phyloP scores from a whole-genome alignment of 2,888 invertebrate species.

The Oxycera nigricornis region DNA sequence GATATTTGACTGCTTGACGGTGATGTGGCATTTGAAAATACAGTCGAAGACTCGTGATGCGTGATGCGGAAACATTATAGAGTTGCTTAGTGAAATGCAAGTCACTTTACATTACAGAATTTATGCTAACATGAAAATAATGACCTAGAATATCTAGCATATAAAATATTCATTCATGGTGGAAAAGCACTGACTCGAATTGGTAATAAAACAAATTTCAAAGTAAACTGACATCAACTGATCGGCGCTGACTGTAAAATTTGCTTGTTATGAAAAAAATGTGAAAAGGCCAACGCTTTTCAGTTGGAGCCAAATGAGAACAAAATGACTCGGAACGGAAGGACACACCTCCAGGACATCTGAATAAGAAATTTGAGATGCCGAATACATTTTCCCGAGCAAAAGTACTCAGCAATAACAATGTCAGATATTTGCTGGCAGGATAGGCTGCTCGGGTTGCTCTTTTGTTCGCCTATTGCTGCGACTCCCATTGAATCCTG shows the following conservation, averaged over 20 bases:
- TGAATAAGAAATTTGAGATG: constrained; percentile 40
- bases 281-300: constrained; percentile 36
- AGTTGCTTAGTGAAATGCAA: too few species aligned
- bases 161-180: too few species aligned
- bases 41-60: too few species aligned
- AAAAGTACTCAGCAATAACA: constrained; percentile 10
- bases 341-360: constrained; percentile 43
- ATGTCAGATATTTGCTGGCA: neutral
- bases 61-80: too few species aligned
- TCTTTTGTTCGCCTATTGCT: constrained; percentile 11
- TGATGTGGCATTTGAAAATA: neutral
- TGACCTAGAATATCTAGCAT: too few species aligned
- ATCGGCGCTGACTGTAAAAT: too few species aligned
- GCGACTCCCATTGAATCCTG: constrained; percentile 9
- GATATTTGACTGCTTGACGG: neutral
- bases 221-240: too few species aligned
- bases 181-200: too few species aligned
- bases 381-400: constrained; percentile 23
- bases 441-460: constrained; percentile 29
- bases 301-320: neutral
- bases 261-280: neutral
- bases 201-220: too few species aligned
- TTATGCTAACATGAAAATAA: too few species aligned
- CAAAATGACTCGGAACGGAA: constrained; percentile 42
- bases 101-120: too few species aligned